A percentile compares a stretch with the other conserved stretches of the same genome.
Evolutionary conservation across 2,888 invertebrate species (phyloP).

Genomic region (Iphiclides podalirius): DNA sequence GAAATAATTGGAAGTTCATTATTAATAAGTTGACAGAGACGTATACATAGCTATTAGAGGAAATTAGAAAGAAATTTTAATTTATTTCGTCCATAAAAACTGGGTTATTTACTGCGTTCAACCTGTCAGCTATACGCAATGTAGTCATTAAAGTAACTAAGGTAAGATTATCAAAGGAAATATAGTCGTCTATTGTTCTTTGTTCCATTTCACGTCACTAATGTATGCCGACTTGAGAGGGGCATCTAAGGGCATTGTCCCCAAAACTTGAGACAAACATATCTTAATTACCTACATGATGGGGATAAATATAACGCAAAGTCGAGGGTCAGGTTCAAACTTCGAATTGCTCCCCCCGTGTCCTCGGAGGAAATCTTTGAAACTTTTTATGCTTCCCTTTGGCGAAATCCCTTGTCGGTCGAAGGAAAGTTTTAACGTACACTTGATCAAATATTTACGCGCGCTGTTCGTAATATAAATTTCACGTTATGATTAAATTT

Average conservation of each 20-base stretch:
- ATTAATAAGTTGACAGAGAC: no score
- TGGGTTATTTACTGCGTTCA: no score
- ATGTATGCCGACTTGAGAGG: slow-evolving; percentile 13
- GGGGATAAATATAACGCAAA: slow-evolving; percentile 30
- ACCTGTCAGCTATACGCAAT: neutral
- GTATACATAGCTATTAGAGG: no score
- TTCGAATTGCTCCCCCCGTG: slow-evolving; percentile 15
- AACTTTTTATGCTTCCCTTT: neutral
- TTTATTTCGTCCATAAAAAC: no score
- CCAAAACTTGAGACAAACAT: no score
- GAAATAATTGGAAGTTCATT: no score
- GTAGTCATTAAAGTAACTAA: slow-evolving; percentile 8
- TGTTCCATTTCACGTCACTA: slow-evolving; percentile 19
- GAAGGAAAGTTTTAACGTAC: neutral
- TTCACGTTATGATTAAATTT: no score
- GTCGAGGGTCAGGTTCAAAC: slow-evolving; percentile 26
- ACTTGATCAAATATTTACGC: neutral
- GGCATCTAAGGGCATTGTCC: slow-evolving; percentile 9
- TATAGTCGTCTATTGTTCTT: slow-evolving; percentile 17
- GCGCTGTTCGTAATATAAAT: neutral
- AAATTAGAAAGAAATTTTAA: no score
- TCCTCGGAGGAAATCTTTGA: neutral
- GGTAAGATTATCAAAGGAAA: slow-evolving; percentile 15
- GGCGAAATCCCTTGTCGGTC: neutral
- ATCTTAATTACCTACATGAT: no score